Evolutionary conservation across 2,888 invertebrate genomes (phyloP).

Genomic region (Eupithecia vulgata): DNA sequence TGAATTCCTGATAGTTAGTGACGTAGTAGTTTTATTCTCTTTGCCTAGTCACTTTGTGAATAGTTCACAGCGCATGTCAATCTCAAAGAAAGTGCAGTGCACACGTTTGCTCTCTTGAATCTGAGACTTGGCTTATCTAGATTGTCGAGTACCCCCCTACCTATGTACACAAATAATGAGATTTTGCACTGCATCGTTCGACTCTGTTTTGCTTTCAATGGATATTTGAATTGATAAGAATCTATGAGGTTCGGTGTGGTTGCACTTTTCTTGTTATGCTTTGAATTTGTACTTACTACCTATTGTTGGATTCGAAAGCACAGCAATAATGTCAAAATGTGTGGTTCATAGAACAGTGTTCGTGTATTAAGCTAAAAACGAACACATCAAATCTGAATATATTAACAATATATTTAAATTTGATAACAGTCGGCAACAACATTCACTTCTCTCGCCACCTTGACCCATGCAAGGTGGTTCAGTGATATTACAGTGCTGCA

Average conservation of each 20-base stretch:
- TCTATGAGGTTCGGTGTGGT: slow-evolving; percentile 23
- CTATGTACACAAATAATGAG: slow-evolving; percentile 56
- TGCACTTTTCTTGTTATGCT: slow-evolving; percentile 22
- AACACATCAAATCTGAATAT: slow-evolving; percentile 13
- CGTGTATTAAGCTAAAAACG: neutral
- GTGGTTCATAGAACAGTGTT: neutral
- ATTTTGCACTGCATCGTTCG: slow-evolving; percentile 49
- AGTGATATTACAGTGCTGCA: slow-evolving; percentile 71
- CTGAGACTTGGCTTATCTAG: slow-evolving; percentile 57
- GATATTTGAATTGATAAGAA: slow-evolving; percentile 38
- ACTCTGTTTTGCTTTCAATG: slow-evolving; percentile 37
- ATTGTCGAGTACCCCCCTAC: slow-evolving; percentile 49
- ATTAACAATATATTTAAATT: slow-evolving; percentile 49
- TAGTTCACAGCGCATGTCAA: slow-evolving; percentile 54
- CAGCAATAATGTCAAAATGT: neutral
- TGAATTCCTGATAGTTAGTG: slow-evolving; percentile 47
- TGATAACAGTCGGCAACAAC: slow-evolving; percentile 70
- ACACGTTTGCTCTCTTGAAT: slow-evolving; percentile 54
- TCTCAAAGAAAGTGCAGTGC: slow-evolving; percentile 48
- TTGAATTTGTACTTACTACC: neutral
- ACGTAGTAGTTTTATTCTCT: no score
- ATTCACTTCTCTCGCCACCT: slow-evolving; percentile 75
- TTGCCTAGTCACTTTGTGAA: no score
- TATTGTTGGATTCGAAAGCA: neutral
- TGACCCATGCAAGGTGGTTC: slow-evolving; percentile 81